phyloP scores from a whole-genome alignment of 2,113 vertebrate species.

The Odocoileus virginianus region DNA sequence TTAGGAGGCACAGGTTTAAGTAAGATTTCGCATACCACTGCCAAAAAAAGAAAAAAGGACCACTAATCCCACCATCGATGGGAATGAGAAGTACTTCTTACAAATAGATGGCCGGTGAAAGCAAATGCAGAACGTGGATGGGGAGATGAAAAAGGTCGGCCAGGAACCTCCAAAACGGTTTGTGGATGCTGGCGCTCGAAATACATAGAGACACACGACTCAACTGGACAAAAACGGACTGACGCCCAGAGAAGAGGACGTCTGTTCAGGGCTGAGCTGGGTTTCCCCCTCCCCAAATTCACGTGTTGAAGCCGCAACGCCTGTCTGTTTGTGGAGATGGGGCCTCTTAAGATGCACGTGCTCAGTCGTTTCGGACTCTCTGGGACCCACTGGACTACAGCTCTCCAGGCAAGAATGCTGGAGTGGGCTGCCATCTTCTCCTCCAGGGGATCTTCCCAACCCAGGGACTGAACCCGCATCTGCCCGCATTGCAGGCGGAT shows the following conservation, averaged over 20 bases:
- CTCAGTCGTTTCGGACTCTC: not conserved
- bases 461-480: not conserved
- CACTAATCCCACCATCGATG: not conserved
- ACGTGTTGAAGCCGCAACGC: not conserved
- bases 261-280: not conserved
- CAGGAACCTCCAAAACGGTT: not conserved
- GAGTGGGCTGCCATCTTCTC: not conserved
- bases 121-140: not conserved
- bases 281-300: no score
- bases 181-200: accelerated
- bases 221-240: no score
- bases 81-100: not conserved
- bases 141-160: not conserved
- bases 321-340: not conserved
- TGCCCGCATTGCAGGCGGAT: not conserved
- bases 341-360: not conserved
- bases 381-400: not conserved
- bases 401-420: not conserved
- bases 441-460: not conserved
- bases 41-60: not conserved
- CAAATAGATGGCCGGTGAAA: not conserved
- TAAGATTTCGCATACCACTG: accelerated
- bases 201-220: accelerated
- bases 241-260: not conserved
- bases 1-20: not conserved